Percentiles rank a stretch among this genome's conserved stretches.
These are phyloP conservation scores for Papilio dardanus DNA, from an alignment of 1,140 invertebrate genomes.

Conservation along the genomic window DNA sequence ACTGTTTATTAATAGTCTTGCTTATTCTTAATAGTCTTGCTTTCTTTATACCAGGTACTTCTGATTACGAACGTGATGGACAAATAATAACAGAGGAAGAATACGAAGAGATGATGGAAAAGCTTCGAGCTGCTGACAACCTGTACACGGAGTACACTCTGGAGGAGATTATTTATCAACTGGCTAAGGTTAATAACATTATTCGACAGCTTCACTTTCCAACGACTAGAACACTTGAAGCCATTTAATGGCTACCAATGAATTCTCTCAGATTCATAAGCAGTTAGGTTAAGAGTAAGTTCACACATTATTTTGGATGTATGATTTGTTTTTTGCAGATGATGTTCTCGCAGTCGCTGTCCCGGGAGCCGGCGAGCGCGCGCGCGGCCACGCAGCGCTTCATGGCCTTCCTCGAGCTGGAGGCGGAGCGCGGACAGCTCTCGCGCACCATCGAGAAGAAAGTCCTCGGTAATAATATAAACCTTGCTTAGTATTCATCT, in stretches of 20 bases:
- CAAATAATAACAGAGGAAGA: constrained; percentile 79
- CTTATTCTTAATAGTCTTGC: too few relatives aligned
- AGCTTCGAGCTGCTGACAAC: constrained; percentile 85
- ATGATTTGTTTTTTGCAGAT: constrained; percentile 63
- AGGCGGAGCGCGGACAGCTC: constrained; percentile 87
- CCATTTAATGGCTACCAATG: neutral
- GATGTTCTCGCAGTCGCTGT: constrained; percentile 88
- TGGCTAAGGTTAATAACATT: constrained; percentile 84
- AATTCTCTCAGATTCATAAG: too few relatives aligned
- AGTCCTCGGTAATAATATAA: constrained; percentile 85
- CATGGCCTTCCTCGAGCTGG: constrained; percentile 87
- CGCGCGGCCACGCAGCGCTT: constrained; percentile 87
- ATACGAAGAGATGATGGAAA: constrained; percentile 84
- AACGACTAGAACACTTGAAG: neutral
- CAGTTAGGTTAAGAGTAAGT: neutral
- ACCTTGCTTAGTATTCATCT: too few relatives aligned
- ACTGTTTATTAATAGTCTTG: too few relatives aligned
- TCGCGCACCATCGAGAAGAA: constrained; percentile 88
- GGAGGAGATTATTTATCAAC: constrained; percentile 89
- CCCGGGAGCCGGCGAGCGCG: constrained; percentile 85
- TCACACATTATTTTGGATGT: neutral
- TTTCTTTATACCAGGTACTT: constrained; percentile 56
- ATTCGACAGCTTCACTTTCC: neutral
- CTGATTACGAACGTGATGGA: constrained; percentile 76
- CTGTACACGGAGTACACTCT: constrained; percentile 88